Conservation (phyloP, 2,888 invertebrate species). For the Drosophila falleni region DNA sequence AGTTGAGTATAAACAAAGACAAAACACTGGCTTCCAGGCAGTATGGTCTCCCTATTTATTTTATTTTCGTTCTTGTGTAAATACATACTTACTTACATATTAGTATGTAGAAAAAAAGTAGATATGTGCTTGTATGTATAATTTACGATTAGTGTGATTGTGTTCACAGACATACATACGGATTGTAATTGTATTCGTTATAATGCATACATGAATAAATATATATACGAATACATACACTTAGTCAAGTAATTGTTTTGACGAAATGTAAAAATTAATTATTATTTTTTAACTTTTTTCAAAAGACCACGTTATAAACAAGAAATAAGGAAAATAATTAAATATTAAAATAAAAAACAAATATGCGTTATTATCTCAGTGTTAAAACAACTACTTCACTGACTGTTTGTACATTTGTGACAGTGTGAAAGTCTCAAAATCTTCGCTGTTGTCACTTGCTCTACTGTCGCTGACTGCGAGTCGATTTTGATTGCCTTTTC, state of each 20-base stretch:
- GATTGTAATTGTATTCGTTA: not conserved
- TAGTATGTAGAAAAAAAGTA: not conserved
- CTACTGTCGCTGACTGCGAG: constrained; percentile 41
- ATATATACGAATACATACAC: not conserved
- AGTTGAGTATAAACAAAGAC: constrained; percentile 45
- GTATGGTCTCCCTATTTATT: constrained; percentile 25
- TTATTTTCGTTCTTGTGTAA: constrained; percentile 28
- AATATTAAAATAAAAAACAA: not conserved
- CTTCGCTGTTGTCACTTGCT: constrained; percentile 49
- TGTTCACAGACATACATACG: constrained; percentile 1
- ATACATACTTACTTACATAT: constrained; percentile 3
- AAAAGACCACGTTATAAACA: too few relatives aligned
- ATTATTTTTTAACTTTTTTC: too few relatives aligned
- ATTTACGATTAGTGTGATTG: constrained; percentile 37
- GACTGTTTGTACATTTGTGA: constrained; percentile 1
- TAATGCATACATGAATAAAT: not conserved
- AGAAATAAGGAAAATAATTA: not conserved
- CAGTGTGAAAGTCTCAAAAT: constrained; percentile 36
- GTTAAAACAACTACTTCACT: not conserved
- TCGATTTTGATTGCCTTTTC: constrained; percentile 53
- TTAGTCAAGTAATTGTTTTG: not conserved
- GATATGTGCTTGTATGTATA: constrained; percentile 1
- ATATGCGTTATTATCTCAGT: too few relatives aligned
- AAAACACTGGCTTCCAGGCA: constrained; percentile 33
- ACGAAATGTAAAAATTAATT: not conserved